These are phyloP conservation scores for Cyanoramphus novaezelandiae DNA, from an alignment of 2,113 vertebrate species.

Conservation along the genomic window DNA sequence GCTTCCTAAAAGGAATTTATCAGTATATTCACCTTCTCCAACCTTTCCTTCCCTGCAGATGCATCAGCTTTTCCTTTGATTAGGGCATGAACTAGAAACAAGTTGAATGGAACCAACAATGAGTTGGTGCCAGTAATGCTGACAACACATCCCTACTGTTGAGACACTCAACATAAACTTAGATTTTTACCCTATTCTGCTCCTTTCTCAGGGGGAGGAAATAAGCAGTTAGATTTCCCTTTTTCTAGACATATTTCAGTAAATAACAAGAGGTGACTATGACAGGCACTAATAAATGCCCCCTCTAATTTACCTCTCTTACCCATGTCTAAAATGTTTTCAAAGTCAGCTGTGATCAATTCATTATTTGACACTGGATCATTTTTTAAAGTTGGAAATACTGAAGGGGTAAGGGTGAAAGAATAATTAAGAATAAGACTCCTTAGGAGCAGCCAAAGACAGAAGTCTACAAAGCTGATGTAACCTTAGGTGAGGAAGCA, in stretches of 20 bases:
- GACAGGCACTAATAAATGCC: not conserved
- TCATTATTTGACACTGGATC: not conserved
- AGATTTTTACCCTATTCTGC: not conserved
- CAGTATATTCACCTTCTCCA: not conserved
- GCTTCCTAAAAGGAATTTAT: not conserved
- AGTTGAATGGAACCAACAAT: not conserved
- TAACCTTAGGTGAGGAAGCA: not conserved
- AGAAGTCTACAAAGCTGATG: not conserved
- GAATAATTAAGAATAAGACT: not conserved
- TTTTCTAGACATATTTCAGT: not conserved
- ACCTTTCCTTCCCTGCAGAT: not conserved
- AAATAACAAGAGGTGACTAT: not conserved
- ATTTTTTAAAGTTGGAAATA: not conserved
- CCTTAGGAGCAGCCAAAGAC: not conserved
- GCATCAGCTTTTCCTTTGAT: not conserved
- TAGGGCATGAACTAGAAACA: not conserved
- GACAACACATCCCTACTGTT: not conserved
- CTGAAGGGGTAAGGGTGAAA: not conserved
- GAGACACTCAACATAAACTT: not conserved
- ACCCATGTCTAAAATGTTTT: not conserved
- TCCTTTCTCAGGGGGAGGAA: not conserved
- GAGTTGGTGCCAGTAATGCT: not conserved
- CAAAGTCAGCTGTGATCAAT: not conserved
- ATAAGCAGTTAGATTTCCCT: not conserved
- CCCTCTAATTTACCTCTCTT: not conserved